Conservation (phyloP, 2,113 vertebrate genomes). For the Trachemys scripta region DNA sequence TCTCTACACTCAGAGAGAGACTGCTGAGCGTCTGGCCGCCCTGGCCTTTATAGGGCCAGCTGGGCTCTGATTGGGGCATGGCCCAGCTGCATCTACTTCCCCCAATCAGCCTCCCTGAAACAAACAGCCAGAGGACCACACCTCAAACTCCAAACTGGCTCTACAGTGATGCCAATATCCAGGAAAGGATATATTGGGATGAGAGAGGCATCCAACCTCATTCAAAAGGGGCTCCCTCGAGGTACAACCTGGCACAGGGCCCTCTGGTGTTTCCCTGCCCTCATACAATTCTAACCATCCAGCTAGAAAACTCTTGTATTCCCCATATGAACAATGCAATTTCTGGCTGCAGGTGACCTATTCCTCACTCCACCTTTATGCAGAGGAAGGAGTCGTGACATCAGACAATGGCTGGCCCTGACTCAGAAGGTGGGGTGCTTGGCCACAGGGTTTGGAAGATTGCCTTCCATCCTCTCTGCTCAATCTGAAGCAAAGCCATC, state of each 20-base stretch:
- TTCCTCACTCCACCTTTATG: background rate
- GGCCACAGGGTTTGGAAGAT: background rate
- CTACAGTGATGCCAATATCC: background rate
- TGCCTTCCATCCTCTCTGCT: background rate
- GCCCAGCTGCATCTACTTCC: too few relatives aligned
- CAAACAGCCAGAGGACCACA: background rate
- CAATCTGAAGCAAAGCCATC: background rate
- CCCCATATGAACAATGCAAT: background rate
- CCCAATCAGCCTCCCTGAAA: too few relatives aligned
- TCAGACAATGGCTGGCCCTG: fast-evolving
- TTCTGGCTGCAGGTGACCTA: background rate
- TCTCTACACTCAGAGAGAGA: too few relatives aligned
- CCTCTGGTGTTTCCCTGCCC: background rate
- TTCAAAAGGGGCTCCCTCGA: background rate
- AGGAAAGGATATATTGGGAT: background rate
- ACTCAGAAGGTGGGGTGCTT: background rate
- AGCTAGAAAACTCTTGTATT: background rate
- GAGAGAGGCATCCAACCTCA: background rate
- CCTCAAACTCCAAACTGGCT: background rate
- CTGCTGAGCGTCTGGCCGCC: too few relatives aligned
- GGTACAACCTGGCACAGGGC: background rate
- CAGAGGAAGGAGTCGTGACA: background rate
- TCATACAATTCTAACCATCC: background rate
- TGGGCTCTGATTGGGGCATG: too few relatives aligned
- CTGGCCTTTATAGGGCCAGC: too few relatives aligned